phyloP scores from a whole-genome alignment of 1,140 invertebrate species.

The Zaprionus ghesquierei region DNA sequence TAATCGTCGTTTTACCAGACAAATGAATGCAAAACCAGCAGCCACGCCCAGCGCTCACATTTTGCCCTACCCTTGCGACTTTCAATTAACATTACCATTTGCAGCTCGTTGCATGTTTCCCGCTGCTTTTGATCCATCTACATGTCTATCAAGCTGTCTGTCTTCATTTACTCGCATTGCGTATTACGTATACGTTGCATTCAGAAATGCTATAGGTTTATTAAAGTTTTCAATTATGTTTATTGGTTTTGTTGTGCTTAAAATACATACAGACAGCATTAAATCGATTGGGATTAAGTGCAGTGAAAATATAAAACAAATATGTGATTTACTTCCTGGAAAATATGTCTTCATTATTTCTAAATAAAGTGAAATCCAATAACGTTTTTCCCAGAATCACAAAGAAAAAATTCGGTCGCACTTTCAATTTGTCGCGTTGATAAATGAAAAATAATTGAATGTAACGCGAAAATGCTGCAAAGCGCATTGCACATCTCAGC shows the following conservation, averaged over 20 bases:
- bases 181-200: conserved; percentile 28
- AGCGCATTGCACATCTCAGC: not conserved
- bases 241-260: not conserved
- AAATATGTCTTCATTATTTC: not conserved
- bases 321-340: not conserved
- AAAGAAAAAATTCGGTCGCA: not conserved
- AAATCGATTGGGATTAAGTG: not conserved
- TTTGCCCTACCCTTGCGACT: not conserved
- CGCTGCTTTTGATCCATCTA: not conserved
- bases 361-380: not conserved
- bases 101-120: conserved; percentile 45
- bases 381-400: not conserved
- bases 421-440: not conserved
- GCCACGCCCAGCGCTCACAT: not conserved
- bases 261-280: not conserved
- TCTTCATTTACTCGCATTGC: not conserved
- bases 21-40: conserved; percentile 4
- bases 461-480: not conserved
- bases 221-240: conserved; percentile 21
- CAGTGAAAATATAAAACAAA: not conserved
- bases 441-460: not conserved
- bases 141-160: not conserved
- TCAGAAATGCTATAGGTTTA: not conserved
- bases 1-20: conserved; percentile 18
- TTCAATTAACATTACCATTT: conserved; percentile 56